A percentile compares a stretch with the other conserved stretches of the same genome.
Evolutionary conservation across 2,113 vertebrate species (phyloP).

Genomic region (Phylloscopus whistleri): DNA sequence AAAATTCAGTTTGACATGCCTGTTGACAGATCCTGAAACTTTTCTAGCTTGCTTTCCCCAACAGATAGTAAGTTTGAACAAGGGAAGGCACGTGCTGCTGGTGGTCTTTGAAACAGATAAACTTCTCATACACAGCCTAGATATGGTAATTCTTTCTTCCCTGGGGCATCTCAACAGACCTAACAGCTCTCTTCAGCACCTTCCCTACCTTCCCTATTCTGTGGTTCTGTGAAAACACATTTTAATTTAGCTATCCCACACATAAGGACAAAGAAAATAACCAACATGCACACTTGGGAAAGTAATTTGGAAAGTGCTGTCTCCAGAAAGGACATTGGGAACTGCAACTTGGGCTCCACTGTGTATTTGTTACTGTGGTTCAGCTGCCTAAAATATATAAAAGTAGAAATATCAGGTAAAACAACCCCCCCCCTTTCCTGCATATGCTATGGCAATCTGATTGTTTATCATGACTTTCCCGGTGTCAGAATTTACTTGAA

Average conservation of each 20-base stretch:
- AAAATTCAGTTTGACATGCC: background rate
- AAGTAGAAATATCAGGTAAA: background rate
- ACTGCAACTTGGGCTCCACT: background rate
- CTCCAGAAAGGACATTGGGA: background rate
- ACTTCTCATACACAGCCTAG: background rate
- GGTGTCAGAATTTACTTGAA: background rate
- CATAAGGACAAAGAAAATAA: conserved; percentile 28
- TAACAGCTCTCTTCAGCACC: background rate
- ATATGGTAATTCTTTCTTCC: background rate
- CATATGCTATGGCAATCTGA: background rate
- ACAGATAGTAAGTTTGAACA: background rate
- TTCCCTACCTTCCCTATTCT: background rate
- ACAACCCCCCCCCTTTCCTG: background rate
- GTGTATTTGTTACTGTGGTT: background rate
- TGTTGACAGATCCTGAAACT: background rate
- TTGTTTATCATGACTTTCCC: background rate
- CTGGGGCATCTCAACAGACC: background rate
- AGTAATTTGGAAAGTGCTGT: background rate
- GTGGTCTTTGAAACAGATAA: background rate
- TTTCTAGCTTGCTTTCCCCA: background rate
- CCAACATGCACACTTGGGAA: background rate
- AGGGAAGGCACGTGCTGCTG: background rate
- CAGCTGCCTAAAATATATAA: background rate
- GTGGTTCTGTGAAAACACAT: background rate
- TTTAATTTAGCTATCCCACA: background rate